Evolutionary conservation across 2,888 invertebrate genomes (phyloP).

Genomic region (Caenorhabditis uteleia): DNA sequence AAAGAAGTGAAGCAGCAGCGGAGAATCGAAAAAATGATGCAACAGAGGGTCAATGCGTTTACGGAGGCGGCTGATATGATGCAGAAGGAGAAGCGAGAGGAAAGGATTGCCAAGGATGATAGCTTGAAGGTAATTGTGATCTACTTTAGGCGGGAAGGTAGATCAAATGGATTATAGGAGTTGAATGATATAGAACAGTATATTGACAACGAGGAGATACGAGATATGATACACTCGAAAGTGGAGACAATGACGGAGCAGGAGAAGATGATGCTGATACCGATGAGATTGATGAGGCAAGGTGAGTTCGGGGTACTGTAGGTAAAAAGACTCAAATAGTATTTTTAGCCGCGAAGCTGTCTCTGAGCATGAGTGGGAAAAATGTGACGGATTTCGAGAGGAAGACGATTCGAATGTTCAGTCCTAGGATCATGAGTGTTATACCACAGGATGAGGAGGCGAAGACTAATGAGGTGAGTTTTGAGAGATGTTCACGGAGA

Average conservation of each 20-base stretch:
- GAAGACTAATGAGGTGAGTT: slow-evolving; percentile 23
- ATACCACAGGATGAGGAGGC: slow-evolving; percentile 24
- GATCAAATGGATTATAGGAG: not conserved
- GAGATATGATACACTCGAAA: slow-evolving; percentile 23
- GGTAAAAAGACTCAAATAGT: not conserved
- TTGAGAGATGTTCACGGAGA: too few relatives aligned
- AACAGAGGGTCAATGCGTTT: slow-evolving; percentile 12
- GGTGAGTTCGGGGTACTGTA: too few relatives aligned
- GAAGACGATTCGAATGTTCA: slow-evolving; percentile 32
- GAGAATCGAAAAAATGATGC: slow-evolving; percentile 12
- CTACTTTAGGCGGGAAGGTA: not conserved
- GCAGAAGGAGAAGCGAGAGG: not conserved
- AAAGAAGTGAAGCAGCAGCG: slow-evolving; percentile 15
- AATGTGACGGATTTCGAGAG: slow-evolving; percentile 31
- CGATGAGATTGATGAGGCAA: slow-evolving; percentile 33
- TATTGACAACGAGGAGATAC: slow-evolving; percentile 36
- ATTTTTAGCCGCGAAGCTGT: slow-evolving; percentile 40
- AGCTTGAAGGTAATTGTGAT: slow-evolving; percentile 10
- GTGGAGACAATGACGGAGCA: slow-evolving; percentile 29
- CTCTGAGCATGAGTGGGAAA: slow-evolving; percentile 30
- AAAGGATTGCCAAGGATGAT: slow-evolving; percentile 7
- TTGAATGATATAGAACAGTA: slow-evolving; percentile 9
- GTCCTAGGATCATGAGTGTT: slow-evolving; percentile 33
- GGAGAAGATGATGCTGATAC: slow-evolving; percentile 24
- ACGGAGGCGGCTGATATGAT: slow-evolving; percentile 3